These are phyloP conservation scores for Akabosia matsudoensis DNA, from an alignment of 1,140 invertebrate species.

Conservation along the genomic window DNA sequence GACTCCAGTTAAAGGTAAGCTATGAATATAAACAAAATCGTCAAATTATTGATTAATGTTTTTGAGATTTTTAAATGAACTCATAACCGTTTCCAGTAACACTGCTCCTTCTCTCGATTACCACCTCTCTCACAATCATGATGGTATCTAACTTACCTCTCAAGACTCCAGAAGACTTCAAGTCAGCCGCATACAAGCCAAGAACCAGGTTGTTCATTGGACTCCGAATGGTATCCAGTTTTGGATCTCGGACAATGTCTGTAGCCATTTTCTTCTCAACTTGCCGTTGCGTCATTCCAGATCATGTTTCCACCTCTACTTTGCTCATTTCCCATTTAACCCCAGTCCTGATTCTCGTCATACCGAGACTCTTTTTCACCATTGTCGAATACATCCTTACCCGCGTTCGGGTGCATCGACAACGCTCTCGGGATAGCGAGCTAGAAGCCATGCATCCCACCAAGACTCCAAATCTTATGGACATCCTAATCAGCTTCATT, in stretches of 20 bases:
- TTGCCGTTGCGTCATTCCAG: background rate
- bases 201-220: slow-evolving; percentile 35
- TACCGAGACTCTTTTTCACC: slow-evolving; percentile 37
- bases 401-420: background rate
- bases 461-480: background rate
- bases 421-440: background rate
- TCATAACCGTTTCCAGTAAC: slow-evolving; percentile 15
- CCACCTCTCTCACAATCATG: slow-evolving; percentile 36
- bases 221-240: slow-evolving; percentile 42
- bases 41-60: background rate
- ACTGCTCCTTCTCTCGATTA: slow-evolving; percentile 24
- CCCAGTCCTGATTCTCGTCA: background rate
- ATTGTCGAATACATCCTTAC: slow-evolving; percentile 31
- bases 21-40: no score
- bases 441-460: background rate
- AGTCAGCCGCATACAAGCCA: slow-evolving; percentile 27
- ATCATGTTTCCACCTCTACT: background rate
- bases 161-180: slow-evolving; percentile 12
- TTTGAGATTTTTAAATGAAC: background rate
- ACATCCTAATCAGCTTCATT: slow-evolving; percentile 36
- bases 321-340: background rate
- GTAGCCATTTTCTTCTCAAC: background rate
- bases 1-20: slow-evolving; percentile 15
- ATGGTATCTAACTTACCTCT: slow-evolving; percentile 39
- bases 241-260: slow-evolving; percentile 20